phyloP scores from a whole-genome alignment of 2,797 vertebrate species.

The Lutjanus argentimaculatus region DNA sequence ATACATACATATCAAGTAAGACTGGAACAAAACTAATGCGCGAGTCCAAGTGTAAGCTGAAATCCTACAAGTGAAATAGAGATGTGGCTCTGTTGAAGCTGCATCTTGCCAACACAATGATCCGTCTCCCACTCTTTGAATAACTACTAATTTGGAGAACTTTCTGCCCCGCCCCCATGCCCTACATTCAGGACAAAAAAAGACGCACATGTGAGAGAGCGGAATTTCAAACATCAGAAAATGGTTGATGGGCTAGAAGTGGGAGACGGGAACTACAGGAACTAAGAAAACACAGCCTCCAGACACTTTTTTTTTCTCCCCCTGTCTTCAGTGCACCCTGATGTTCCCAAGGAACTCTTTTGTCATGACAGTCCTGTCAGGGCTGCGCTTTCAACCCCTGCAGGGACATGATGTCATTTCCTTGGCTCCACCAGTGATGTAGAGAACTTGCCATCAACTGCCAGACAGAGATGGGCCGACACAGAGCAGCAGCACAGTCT shows the following conservation, averaged over 20 bases:
- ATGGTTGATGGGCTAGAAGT: conserved; percentile 71
- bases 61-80: conserved; percentile 77
- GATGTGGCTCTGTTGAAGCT: conserved; percentile 61
- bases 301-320: conserved; percentile 45
- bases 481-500: conserved; percentile 24
- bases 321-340: conserved; percentile 63
- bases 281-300: conserved; percentile 72
- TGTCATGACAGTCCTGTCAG: conserved; percentile 84
- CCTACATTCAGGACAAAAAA: conserved; percentile 71
- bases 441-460: conserved; percentile 74
- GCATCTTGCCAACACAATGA: conserved; percentile 75
- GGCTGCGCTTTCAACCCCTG: conserved; percentile 69
- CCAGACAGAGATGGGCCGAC: conserved; percentile 57
- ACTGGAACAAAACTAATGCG: conserved; percentile 78
- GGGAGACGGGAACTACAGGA: conserved; percentile 60
- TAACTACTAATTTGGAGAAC: conserved; percentile 78
- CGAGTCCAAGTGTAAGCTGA: conserved; percentile 77
- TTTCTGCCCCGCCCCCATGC: conserved; percentile 66
- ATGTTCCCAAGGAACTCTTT: conserved; percentile 77
- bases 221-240: conserved; percentile 76
- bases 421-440: conserved; percentile 71
- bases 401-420: conserved; percentile 83
- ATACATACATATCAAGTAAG: conserved; percentile 87
- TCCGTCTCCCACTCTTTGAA: conserved; percentile 70
- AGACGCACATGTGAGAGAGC: conserved; percentile 59